These are phyloP conservation scores for Chanos chanos DNA, from an alignment of 2,797 vertebrate genomes.

Conservation along the genomic window DNA sequence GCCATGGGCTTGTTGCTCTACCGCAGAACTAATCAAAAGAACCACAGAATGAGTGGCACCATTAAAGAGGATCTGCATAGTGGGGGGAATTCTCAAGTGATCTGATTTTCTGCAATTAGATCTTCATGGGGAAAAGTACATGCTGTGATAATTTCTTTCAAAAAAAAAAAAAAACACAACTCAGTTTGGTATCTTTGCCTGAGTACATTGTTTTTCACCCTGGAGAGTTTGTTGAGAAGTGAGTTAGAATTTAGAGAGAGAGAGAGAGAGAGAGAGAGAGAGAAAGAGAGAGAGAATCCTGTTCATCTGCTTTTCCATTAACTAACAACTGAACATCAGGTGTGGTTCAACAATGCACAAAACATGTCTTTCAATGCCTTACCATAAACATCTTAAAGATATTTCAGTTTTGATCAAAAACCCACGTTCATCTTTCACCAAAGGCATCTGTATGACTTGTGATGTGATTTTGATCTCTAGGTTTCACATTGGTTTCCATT, in stretches of 20 bases:
- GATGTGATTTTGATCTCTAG: not conserved
- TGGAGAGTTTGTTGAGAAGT: not conserved
- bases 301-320: too few relatives aligned
- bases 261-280: not conserved
- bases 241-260: conserved; percentile 15
- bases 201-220: conserved; percentile 52
- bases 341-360: too few relatives aligned
- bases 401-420: too few relatives aligned
- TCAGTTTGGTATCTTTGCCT: too few relatives aligned
- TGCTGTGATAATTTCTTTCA: conserved; percentile 50
- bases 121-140: conserved; percentile 36
- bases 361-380: too few relatives aligned
- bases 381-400: too few relatives aligned
- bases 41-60: conserved; percentile 59
- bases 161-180: not conserved
- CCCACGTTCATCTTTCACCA: too few relatives aligned
- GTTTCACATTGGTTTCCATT: not conserved
- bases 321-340: too few relatives aligned
- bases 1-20: conserved; percentile 51
- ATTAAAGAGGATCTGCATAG: conserved; percentile 58
- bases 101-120: conserved; percentile 62
- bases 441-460: not conserved
- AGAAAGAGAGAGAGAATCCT: too few relatives aligned
- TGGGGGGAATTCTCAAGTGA: conserved; percentile 51
- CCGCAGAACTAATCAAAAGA: conserved; percentile 59